Evolutionary conservation across 2,113 vertebrate species (phyloP).

Genomic region (Coregonus clupeaformis): DNA sequence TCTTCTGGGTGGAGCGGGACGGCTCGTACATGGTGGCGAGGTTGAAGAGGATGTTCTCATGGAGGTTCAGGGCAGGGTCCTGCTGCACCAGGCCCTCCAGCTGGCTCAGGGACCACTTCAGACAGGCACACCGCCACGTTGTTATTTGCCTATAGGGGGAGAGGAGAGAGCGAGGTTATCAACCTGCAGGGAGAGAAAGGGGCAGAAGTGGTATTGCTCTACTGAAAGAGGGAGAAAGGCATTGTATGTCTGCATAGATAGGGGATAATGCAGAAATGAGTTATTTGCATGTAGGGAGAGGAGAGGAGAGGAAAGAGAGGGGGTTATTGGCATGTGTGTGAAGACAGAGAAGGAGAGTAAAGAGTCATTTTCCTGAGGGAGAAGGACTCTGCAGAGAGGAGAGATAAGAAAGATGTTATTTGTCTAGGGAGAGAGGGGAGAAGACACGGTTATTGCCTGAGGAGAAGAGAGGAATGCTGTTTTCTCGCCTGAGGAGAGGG

Average conservation of each 20-base stretch:
- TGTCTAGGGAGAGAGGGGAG: too few species aligned
- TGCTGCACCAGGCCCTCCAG: slow-evolving; percentile 94
- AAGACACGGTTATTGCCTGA: too few species aligned
- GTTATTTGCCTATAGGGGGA: slow-evolving; percentile 87
- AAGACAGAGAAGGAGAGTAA: background rate
- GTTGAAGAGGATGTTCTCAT: slow-evolving; percentile 98
- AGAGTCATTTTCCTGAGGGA: background rate
- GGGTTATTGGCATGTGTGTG: background rate
- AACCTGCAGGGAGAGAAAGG: too few species aligned
- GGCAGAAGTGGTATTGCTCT: too few species aligned
- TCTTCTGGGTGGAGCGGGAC: slow-evolving; percentile 94
- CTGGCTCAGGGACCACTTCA: slow-evolving; percentile 95
- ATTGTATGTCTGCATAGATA: too few species aligned
- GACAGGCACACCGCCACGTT: slow-evolving; percentile 94
- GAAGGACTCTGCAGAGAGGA: too few species aligned
- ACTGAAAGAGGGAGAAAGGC: too few species aligned
- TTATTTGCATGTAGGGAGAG: too few species aligned
- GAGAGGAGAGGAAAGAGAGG: too few species aligned
- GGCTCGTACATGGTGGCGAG: slow-evolving; percentile 98
- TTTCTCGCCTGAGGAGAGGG: background rate
- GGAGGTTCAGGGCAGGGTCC: slow-evolving; percentile 86
- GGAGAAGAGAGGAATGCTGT: background rate
- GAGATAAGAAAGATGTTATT: too few species aligned
- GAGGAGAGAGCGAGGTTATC: background rate
- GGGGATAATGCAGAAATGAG: too few species aligned